phyloP scores from a whole-genome alignment of 2,888 invertebrate species.

The Lochmaea capreae region DNA sequence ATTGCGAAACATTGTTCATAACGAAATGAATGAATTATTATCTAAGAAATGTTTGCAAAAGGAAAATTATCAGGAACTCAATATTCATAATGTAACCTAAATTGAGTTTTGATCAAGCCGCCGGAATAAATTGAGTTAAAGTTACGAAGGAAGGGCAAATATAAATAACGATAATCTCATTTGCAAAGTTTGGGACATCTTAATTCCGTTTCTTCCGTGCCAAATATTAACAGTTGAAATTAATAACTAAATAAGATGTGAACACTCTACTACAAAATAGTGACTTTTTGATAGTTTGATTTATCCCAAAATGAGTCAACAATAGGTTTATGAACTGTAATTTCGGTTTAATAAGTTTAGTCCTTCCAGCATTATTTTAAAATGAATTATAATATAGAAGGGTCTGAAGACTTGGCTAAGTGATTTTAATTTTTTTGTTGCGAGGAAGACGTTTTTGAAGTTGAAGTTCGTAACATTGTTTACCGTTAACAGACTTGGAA shows the following conservation, averaged over 20 bases:
- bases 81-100: constrained; percentile 42
- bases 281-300: too few relatives aligned
- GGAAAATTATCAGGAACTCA: constrained; percentile 34
- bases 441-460: neutral
- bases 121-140: constrained; percentile 38
- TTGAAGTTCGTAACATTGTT: neutral
- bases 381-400: too few relatives aligned
- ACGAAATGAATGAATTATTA: constrained; percentile 23
- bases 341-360: too few relatives aligned
- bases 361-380: too few relatives aligned
- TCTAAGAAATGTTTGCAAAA: constrained; percentile 26
- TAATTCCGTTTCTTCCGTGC: constrained; percentile 30
- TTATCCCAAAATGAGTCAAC: too few relatives aligned
- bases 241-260: too few relatives aligned
- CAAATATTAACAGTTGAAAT: neutral
- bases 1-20: neutral
- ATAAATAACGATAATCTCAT: constrained; percentile 39
- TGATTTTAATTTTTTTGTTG: neutral
- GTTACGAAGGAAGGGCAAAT: constrained; percentile 40
- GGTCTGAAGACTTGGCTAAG: neutral
- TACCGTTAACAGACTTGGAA: neutral
- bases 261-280: too few relatives aligned
- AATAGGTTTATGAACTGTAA: too few relatives aligned
- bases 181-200: constrained; percentile 38
- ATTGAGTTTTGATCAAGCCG: constrained; percentile 41